phyloP scores from a whole-genome alignment of 2,797 vertebrate species.

The Chloroceryle amazona region DNA sequence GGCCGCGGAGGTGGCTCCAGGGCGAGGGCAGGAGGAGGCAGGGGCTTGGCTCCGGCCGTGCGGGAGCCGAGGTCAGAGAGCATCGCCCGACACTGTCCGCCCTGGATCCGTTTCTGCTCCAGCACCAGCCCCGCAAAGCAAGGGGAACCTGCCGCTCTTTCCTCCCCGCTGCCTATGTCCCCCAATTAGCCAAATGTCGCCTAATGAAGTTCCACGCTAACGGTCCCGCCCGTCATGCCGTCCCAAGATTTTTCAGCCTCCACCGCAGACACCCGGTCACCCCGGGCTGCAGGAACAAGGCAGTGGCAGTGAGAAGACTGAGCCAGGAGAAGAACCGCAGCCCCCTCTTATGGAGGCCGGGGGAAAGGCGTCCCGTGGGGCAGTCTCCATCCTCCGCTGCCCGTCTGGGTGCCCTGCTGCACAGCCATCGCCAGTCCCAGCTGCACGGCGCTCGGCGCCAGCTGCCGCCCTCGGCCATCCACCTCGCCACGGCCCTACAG shows the following conservation, averaged over 20 bases:
- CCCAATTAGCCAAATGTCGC: rapidly evolving
- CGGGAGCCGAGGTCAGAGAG: background rate
- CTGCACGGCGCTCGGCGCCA: background rate
- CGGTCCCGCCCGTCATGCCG: background rate
- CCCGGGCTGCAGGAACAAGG: too few species aligned
- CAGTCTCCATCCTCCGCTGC: too few species aligned
- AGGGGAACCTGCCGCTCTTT: background rate
- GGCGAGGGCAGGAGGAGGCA: background rate
- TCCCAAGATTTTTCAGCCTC: background rate
- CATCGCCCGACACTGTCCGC: rapidly evolving
- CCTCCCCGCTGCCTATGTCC: background rate
- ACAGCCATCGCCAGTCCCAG: background rate
- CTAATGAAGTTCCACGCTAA: background rate
- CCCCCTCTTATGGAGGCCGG: background rate
- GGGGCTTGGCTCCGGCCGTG: background rate
- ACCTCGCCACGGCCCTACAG: too few species aligned
- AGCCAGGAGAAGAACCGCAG: background rate
- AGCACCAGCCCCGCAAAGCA: background rate
- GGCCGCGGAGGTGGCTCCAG: background rate
- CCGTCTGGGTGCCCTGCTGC: too few species aligned
- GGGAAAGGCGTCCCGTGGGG: background rate
- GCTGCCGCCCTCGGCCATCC: background rate
- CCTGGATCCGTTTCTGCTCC: too few species aligned
- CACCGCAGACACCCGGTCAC: background rate
- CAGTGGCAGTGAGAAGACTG: rapidly evolving